Conservation (phyloP, 2,113 vertebrate species). For the Prinia subflava region DNA sequence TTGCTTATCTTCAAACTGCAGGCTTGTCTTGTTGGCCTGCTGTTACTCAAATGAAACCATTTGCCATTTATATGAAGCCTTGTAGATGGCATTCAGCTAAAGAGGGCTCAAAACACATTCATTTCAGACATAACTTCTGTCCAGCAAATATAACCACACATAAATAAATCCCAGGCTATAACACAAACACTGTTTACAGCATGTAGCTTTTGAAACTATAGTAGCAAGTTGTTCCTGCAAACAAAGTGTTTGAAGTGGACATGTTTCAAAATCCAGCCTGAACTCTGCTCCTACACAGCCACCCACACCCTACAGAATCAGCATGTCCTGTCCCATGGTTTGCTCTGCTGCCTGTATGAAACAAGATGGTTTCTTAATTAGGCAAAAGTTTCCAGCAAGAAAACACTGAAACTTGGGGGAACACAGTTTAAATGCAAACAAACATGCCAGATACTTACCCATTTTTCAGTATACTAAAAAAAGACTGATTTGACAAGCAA, state of each 20-base stretch:
- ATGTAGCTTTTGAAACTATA: neutral
- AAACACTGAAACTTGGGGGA: neutral
- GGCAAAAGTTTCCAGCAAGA: neutral
- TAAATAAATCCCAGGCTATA: neutral
- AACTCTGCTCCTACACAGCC: neutral
- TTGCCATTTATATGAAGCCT: neutral
- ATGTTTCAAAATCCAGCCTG: neutral
- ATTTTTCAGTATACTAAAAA: neutral
- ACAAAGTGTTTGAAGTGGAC: neutral
- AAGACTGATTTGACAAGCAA: neutral
- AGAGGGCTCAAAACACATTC: neutral
- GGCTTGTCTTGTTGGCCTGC: neutral
- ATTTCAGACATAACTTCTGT: neutral
- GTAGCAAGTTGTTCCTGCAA: neutral
- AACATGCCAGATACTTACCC: neutral
- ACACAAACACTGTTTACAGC: accelerated
- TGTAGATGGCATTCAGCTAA: neutral
- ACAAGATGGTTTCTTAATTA: neutral
- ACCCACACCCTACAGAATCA: neutral
- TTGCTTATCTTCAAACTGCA: slow-evolving; percentile 24
- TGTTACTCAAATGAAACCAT: neutral
- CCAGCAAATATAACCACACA: neutral
- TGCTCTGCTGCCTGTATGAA: neutral
- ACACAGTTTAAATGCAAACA: neutral
- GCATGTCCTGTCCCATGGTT: neutral